Evolutionary conservation across 2,113 vertebrate genomes (phyloP).

Genomic region (Silurus glanis): DNA sequence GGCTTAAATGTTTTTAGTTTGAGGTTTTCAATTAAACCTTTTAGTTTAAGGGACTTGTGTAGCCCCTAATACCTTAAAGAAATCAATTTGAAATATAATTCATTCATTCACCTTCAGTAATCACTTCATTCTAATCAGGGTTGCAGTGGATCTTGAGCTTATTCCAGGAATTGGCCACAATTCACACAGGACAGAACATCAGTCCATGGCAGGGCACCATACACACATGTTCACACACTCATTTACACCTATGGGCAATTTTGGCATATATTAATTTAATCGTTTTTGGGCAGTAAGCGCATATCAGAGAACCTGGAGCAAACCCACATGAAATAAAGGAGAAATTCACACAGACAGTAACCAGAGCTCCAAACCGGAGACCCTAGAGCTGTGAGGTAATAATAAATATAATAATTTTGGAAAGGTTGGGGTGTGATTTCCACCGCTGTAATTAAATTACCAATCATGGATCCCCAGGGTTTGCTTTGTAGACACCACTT

Average conservation of each 20-base stretch:
- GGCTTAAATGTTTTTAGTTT: background rate
- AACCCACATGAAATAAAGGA: background rate
- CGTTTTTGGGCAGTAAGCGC: background rate
- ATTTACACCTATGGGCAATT: background rate
- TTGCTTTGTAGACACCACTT: background rate
- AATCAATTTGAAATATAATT: background rate
- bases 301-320: background rate
- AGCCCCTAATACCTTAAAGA: too few relatives aligned
- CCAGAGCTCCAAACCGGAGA: background rate
- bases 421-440: background rate
- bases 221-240: background rate
- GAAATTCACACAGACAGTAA: background rate
- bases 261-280: background rate
- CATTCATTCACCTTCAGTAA: background rate
- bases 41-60: too few relatives aligned
- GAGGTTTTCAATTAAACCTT: too few relatives aligned
- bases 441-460: background rate
- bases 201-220: background rate
- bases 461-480: background rate
- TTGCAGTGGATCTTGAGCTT: background rate
- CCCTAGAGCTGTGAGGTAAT: background rate
- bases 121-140: background rate
- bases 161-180: background rate
- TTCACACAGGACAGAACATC: background rate
- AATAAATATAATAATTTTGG: background rate